Base-by-base conservation (phyloP, 2,113 vertebrate species). In the Datnioides undecimradiatus region DNA sequence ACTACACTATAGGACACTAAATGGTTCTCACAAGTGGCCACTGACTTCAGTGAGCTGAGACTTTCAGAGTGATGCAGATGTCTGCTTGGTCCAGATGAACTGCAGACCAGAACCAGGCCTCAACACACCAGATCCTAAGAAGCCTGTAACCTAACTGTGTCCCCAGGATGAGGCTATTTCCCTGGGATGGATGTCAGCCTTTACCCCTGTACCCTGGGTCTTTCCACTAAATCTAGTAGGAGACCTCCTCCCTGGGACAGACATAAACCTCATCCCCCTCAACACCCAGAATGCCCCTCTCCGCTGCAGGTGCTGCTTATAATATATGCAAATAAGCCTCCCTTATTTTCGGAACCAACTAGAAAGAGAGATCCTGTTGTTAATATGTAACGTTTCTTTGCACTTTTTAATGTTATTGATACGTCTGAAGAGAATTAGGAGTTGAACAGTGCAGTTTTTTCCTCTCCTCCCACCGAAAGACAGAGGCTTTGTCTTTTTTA, bases 321-420 rank as follows among this genome's bases (percentile, higher is more conserved):
- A 89, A 93, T 93, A 95, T 95, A 95, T 95, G 95, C 95, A 95
- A 95, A 91, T 90, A 93, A 91, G 88, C 90, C 92, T 93, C 78
- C 87, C 87, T 92, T 93, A 76, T 91, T 90, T 87, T 89, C 89
- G 87, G 76, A 89, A 90, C 70, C 60, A 51, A 90, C 86, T 82
- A 82, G 78, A 87, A 87, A 88, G 79, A 84, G 74, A 88, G 70
- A 82, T 69, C 68, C 43, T 84, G 65, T 85, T 89, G 78, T 88
- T 76, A 58, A 75, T 75, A 80, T 85, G n/a, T 76, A 70, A 73
- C 62, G 55, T 86, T 92, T 87, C 72, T 93, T 91, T 87, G 91
- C 91, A 92, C 83, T 91, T 92, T 92, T 85, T 60, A 63, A 76
- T 83, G 73, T 84, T 85, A 55, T 87, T 80, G 78, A 85, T 79